Evolutionary conservation across 1,140 invertebrate species (phyloP).

Genomic region (Micrasema minimum): DNA sequence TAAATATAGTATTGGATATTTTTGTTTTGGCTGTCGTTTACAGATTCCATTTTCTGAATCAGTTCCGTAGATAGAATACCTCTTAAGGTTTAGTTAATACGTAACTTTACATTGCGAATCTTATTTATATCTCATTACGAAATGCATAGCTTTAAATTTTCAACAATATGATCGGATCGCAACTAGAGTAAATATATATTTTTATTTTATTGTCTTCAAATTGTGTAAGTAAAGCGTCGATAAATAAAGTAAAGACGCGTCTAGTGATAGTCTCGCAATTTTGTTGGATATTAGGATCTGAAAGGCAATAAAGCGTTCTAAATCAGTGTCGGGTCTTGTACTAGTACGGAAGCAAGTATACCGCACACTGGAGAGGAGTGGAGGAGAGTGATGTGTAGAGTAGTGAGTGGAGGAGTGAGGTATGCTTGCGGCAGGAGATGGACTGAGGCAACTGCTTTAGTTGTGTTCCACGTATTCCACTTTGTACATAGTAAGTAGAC

Average conservation of each 20-base stretch:
- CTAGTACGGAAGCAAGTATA: neutral
- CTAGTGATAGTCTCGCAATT: neutral
- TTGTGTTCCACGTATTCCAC: slow-evolving; percentile 45
- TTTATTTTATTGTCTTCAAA: slow-evolving; percentile 19
- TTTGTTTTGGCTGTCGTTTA: no score
- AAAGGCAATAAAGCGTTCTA: slow-evolving; percentile 12
- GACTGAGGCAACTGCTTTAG: slow-evolving; percentile 43
- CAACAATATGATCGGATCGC: slow-evolving; percentile 10
- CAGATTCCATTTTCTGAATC: no score
- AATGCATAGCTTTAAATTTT: slow-evolving; percentile 29
- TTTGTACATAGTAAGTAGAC: slow-evolving; percentile 40
- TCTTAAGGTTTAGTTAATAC: slow-evolving; percentile 9
- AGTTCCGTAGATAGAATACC: slow-evolving; percentile 17
- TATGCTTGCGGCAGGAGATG: slow-evolving; percentile 4
- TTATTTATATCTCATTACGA: slow-evolving; percentile 27
- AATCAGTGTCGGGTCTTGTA: neutral
- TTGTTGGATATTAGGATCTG: slow-evolving; percentile 22
- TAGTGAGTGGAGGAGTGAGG: neutral
- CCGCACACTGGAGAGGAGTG: neutral
- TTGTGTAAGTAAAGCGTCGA: slow-evolving; percentile 1
- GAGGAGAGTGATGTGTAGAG: neutral
- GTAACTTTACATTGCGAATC: slow-evolving; percentile 20
- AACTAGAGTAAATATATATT: slow-evolving; percentile 27
- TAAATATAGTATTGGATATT: no score
- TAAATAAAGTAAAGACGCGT: slow-evolving; percentile 4